Evolutionary conservation across 2,113 vertebrate genomes (phyloP).

Genomic region (Plecturocebus donacophilus): DNA sequence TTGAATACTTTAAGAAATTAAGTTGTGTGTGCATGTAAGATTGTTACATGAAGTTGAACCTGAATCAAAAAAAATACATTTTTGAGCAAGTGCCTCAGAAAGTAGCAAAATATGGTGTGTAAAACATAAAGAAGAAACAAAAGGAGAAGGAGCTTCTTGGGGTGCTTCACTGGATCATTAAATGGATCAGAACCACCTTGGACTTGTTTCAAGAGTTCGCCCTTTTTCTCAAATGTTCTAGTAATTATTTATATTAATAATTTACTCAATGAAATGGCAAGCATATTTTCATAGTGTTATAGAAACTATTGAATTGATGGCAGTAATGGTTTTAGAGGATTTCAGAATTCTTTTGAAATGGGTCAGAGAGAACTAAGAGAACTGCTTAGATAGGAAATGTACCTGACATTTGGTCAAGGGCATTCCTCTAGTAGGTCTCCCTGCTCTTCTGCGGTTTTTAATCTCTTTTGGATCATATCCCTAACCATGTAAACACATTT

Average conservation of each 20-base stretch:
- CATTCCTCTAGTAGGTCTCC: not conserved
- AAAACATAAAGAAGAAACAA: not conserved
- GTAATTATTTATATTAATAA: not conserved
- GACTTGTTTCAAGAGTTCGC: not conserved
- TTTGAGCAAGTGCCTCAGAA: slow-evolving; percentile 1
- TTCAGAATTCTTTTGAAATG: not conserved
- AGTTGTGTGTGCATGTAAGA: not conserved
- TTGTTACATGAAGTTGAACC: not conserved
- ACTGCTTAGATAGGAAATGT: not conserved
- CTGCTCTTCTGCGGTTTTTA: not conserved
- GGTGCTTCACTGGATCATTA: not conserved
- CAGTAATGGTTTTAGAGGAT: not conserved
- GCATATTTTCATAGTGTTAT: not conserved
- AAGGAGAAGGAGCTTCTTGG: not conserved
- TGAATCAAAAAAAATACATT: slow-evolving; percentile 53
- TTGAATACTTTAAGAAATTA: slow-evolving; percentile 29
- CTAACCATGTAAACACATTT: not conserved
- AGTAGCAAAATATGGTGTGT: not conserved
- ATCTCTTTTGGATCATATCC: not conserved
- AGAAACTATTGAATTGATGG: not conserved
- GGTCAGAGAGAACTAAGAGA: not conserved
- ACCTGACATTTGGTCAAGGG: not conserved
- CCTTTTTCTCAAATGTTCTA: not conserved
- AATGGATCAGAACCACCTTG: not conserved
- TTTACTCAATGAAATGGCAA: not conserved